phyloP scores from a whole-genome alignment of 2,888 invertebrate species.

The Opisthograptis luteolata region DNA sequence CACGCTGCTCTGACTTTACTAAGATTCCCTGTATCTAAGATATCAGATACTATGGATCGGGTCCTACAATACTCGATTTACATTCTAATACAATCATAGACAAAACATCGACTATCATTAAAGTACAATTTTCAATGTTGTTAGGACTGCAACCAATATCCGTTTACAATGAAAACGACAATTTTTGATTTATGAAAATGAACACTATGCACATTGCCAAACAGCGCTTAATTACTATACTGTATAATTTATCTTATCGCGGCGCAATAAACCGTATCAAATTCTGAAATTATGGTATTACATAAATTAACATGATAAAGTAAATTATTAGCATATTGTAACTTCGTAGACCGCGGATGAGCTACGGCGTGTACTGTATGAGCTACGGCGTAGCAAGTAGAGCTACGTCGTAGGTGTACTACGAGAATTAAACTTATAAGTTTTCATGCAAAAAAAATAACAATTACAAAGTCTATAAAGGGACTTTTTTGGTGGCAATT shows the following conservation, averaged over 20 bases:
- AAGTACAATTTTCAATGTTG: too few relatives aligned
- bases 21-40: too few relatives aligned
- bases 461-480: too few relatives aligned
- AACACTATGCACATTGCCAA: not conserved
- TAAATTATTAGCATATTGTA: conserved; percentile 21
- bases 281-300: not conserved
- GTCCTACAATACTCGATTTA: too few relatives aligned
- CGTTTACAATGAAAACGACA: not conserved
- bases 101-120: too few relatives aligned
- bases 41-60: too few relatives aligned
- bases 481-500: too few relatives aligned
- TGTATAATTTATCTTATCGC: not conserved
- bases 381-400: conserved; percentile 1
- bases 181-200: not conserved
- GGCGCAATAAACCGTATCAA: not conserved
- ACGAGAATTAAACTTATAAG: not conserved
- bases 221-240: not conserved
- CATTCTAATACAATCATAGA: too few relatives aligned
- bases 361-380: conserved; percentile 8
- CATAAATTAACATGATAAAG: not conserved
- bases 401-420: conserved; percentile 1
- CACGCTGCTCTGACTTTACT: too few relatives aligned
- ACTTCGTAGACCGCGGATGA: conserved; percentile 10
- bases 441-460: not conserved
- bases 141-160: not conserved